A percentile compares a stretch with the other conserved stretches of the same genome.
These are phyloP conservation scores for Cyaniris semiargus DNA, from an alignment of 2,888 invertebrate genomes.

Conservation along the genomic window DNA sequence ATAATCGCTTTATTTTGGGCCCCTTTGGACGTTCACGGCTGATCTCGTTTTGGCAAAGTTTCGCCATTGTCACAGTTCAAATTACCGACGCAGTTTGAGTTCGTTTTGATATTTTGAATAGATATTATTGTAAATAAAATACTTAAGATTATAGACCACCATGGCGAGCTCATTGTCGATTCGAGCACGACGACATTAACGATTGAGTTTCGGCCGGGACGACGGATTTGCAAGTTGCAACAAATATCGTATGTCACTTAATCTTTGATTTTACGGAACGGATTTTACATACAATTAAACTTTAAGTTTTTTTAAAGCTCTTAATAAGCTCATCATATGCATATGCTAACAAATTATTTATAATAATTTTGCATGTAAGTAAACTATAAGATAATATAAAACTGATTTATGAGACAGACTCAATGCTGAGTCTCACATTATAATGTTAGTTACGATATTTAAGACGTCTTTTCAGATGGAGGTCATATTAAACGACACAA, in stretches of 20 bases:
- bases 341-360: too few species aligned
- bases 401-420: too few species aligned
- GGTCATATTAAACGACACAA: background rate
- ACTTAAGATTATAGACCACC: constrained; percentile 58
- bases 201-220: background rate
- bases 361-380: too few species aligned
- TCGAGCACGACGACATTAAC: constrained; percentile 17
- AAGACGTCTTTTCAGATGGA: background rate
- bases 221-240: background rate
- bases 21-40: constrained; percentile 54
- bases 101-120: constrained; percentile 49
- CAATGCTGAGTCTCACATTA: background rate
- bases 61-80: constrained; percentile 56
- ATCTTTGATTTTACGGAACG: background rate
- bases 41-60: constrained; percentile 66
- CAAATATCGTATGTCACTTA: background rate
- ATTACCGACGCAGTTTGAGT: constrained; percentile 62
- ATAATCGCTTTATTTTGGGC: constrained; percentile 66
- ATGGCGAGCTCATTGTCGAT: constrained; percentile 38
- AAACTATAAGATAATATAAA: too few species aligned
- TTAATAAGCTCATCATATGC: too few species aligned
- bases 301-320: background rate
- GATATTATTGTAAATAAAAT: constrained; percentile 58
- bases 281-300: constrained; percentile 2
- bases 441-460: background rate